Conservation (phyloP, 2,797 vertebrate genomes). For the Squalus acanthias region DNA sequence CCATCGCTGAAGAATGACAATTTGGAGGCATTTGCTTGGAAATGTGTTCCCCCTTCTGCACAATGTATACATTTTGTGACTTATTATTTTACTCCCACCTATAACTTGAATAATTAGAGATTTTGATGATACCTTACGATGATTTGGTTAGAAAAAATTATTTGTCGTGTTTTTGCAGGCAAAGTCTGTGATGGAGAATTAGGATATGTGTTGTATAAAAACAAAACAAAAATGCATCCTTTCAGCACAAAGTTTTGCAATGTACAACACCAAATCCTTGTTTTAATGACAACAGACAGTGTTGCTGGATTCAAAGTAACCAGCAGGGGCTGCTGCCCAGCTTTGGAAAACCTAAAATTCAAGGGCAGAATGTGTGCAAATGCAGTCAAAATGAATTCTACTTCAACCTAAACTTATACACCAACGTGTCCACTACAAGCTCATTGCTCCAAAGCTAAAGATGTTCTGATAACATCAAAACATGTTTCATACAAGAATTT, state of each 20-base stretch:
- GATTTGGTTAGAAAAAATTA: too few species aligned
- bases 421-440: too few species aligned
- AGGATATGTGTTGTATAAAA: not conserved
- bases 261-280: not conserved
- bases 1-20: not conserved
- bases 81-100: not conserved
- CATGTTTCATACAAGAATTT: not conserved
- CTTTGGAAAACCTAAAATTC: not conserved
- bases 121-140: too few species aligned
- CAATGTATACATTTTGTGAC: not conserved
- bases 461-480: not conserved
- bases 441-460: not conserved
- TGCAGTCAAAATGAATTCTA: not conserved
- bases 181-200: not conserved
- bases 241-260: not conserved
- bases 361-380: not conserved
- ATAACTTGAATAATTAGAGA: not conserved
- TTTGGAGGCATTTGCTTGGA: not conserved
- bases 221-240: not conserved
- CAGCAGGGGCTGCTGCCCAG: slow-evolving; percentile 14
- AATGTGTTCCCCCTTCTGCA: not conserved
- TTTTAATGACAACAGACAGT: not conserved
- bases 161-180: not conserved
- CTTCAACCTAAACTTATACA: not conserved
- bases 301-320: not conserved